A percentile compares a stretch with the other conserved stretches of the same genome.
These are phyloP conservation scores for Druon quercuslanigerum DNA, from an alignment of 1,140 invertebrate species.

Conservation along the genomic window DNA sequence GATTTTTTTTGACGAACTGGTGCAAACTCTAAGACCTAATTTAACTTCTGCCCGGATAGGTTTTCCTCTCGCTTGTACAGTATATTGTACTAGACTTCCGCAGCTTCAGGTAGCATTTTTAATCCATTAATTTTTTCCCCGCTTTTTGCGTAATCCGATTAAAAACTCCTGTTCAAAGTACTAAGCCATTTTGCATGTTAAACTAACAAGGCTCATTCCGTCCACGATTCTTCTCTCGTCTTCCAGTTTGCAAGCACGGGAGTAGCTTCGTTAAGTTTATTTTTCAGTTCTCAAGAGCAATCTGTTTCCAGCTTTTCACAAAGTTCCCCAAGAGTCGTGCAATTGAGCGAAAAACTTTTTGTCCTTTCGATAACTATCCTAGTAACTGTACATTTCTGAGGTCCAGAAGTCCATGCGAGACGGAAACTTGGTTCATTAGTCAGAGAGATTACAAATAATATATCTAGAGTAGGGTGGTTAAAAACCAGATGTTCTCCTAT, in stretches of 20 bases:
- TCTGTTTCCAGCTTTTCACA: background rate
- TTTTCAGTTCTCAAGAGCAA: slow-evolving; percentile 10
- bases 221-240: slow-evolving; percentile 13
- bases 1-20: no score
- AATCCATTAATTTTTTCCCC: slow-evolving; percentile 18
- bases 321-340: background rate
- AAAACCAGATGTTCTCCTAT: no score
- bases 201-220: slow-evolving; percentile 11
- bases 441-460: background rate
- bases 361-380: background rate
- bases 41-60: background rate
- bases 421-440: slow-evolving; percentile 1
- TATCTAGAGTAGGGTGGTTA: no score
- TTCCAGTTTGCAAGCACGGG: background rate
- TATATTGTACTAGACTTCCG: background rate
- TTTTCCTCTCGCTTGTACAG: background rate
- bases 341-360: slow-evolving; percentile 8
- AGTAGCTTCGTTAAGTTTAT: slow-evolving; percentile 25
- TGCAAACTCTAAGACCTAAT: no score
- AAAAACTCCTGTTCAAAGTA: slow-evolving; percentile 12
- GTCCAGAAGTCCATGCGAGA: background rate
- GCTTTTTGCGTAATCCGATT: background rate
- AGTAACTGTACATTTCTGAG: background rate
- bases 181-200: slow-evolving; percentile 15
- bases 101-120: background rate